Evolutionary conservation across 2,888 invertebrate genomes (phyloP), one percentile per base, ranked within the genome.

Genomic region (Caenorhabditis panamensis): DNA sequence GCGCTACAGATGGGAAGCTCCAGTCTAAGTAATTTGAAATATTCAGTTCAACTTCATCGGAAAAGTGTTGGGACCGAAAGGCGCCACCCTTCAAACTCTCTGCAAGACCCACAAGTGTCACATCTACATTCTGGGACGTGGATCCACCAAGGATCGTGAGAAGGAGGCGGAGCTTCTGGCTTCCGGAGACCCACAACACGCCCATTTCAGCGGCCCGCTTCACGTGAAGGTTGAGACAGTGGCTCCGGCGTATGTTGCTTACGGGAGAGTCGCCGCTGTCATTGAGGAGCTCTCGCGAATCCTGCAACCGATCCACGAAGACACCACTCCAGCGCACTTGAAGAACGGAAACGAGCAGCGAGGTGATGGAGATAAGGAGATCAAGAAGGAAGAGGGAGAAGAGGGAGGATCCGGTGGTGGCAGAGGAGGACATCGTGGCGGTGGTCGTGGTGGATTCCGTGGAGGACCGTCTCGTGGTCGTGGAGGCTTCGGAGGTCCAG

Each of bases 11-110:
- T 56, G 16, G 9, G 31, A 41, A n/a, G 8, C 31, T 36, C 20
- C 1, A 22, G 18, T 54, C 18, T 56, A 31, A 31, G 13, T 58
- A 8, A 26, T 16, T 44, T 37, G 1, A 31, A 18, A 4, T 11
- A 75, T 88, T 82, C 73, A 90, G 88, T 91, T 91, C 84, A 91
- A 91, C 79, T 91, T 89, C 76, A 89, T 91, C 49, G 91, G 91
- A 58, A 91, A 91, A 76, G 84, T 91, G 9, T 86, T 91, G 22
- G 91, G 91, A 31, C 91, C 90, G 49, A 89, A 88, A 31, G 91
- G 91, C 20, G 87, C 87, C 8, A 91, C 90, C 28, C 83, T 91
- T 51, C 90, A 91, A 72, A 86, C 84, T 4, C 80, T 91, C 47
- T 90, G 88, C 62, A 90, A 90, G 67, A 82, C 84, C 8, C 86